A percentile compares a stretch with the other conserved stretches of the same genome.
phyloP scores from a whole-genome alignment of 2,888 invertebrate genomes.

The Junonia oenone region DNA sequence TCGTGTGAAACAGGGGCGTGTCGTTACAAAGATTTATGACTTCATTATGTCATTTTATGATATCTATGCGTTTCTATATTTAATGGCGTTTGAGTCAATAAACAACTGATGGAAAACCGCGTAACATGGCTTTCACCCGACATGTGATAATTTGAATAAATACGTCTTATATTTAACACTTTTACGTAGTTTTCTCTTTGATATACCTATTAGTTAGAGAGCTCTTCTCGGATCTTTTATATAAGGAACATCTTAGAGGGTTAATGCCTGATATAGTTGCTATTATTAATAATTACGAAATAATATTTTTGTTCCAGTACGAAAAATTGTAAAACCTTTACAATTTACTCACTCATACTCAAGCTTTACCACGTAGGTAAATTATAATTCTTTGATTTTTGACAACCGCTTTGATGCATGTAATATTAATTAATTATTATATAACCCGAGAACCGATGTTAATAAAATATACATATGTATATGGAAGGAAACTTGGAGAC shows the following conservation, averaged over 20 bases:
- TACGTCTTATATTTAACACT: background rate
- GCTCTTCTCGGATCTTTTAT: background rate
- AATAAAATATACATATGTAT: too few relatives aligned
- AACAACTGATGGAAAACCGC: slow-evolving; percentile 1
- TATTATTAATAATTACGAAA: too few relatives aligned
- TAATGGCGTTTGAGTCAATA: background rate
- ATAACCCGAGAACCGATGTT: too few relatives aligned
- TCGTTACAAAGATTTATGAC: background rate
- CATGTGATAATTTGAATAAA: slow-evolving; percentile 9
- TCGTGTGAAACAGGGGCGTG: background rate
- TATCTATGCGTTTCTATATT: background rate
- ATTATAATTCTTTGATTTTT: too few relatives aligned
- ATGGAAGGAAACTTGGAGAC: too few relatives aligned
- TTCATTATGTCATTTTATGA: background rate
- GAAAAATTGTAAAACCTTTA: too few relatives aligned
- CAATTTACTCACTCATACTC: too few relatives aligned
- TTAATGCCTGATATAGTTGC: too few relatives aligned
- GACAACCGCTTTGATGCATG: too few relatives aligned
- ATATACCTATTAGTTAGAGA: background rate
- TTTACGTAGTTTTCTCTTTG: slow-evolving; percentile 1
- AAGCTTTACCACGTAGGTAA: too few relatives aligned
- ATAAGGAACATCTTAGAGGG: background rate
- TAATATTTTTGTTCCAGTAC: too few relatives aligned
- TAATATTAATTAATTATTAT: too few relatives aligned
- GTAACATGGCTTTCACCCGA: slow-evolving; percentile 9